Base-by-base conservation (phyloP, 2,797 vertebrate genomes). In the Sebastes dallii region DNA sequence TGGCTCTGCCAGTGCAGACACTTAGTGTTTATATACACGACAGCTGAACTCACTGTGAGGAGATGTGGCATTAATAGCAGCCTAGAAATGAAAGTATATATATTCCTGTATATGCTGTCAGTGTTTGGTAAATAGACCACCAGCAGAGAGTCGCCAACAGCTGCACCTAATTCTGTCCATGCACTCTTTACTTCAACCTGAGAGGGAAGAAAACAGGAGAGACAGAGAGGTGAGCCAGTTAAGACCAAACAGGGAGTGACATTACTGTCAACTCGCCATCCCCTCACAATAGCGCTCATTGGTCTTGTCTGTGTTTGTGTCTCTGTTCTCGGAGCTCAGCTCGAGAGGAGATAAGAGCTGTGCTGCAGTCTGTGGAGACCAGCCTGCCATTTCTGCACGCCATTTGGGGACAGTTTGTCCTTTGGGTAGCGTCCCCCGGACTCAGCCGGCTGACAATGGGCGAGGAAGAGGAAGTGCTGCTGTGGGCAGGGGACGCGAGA, bases 371-470 rank as follows among this genome's bases (percentile, higher is more conserved):
- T 92, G 81, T 80, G 72, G 87, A 89, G 87, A 89, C 88, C 86
- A 74, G 89, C 75, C 84, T 87, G 81, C 86, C 87, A 88, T 88
- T 92, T 90, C 70, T 83, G 78, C 80, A 80, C n/a, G 34, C 77
- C 83, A 85, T 93, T 88, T 87, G 81, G 89, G 89, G 89, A 92
- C 90, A 92, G 78, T 80, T 89, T 91, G 87, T 92, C 90, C 91
- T 92, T 82, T 86, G 87, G 84, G 92, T 85, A 56, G 82, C 77
- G 84, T 88, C 66, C 79, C 80, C 58, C 56, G 74, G 82, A 86
- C 86, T 89, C 75, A 86, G 87, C 84, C 72, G 71, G 83, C 88
- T 84, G 81, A 94, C 88, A 93, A 82, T 86, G 79, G 88, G 75
- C 2, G 11, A 91, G 72, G 82, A 50, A 87, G 82, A 18, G 80